Base-by-base conservation (phyloP, 35 echinoderm and acorn worm species). In the Apostichopus parvimensis region DNA sequence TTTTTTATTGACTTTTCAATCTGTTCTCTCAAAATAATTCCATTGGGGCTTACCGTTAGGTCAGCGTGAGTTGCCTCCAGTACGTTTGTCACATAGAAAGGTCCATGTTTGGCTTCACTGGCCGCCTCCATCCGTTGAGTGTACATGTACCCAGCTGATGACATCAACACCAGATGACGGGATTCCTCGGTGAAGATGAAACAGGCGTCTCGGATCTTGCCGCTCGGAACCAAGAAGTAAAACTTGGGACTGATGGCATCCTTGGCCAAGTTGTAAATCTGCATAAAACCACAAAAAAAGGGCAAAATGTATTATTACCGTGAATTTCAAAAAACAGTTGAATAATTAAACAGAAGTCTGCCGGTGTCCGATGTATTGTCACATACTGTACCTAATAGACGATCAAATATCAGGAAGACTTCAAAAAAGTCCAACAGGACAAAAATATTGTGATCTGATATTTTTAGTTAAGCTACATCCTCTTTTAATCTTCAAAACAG, bases 41-140 rank as follows among this genome's bases (percentile, higher is more conserved):
- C 34, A 45, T 45, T 1, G 53, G 85, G 4, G 79, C 91, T 25
- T 78, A 95, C 97, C 82, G 93, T 95, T 0, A 98, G 87, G 82
- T 98, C 97, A 59, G 93, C 87, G 81, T 98, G 97, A 28, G 93
- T 93, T 9, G 95, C 97, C 21, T 96, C 97, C 79, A 98, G 87
- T 58, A 96, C 94, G 57, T 98, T 98, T 18, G 97, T 98, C 18
- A 98, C 97, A 52, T 94, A 98, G 93, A 98, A 98, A 4, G 97
- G 97, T 15, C 97, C 97, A 89, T 98, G 94, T 79, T 90, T 90
- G 53, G 97, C 97, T 81, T 94, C 92, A 75, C 94, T 96, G 28
- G 95, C 93, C 68, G 95, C 94, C 60, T 94, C 97, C 97, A 98
- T 98, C 2, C 94, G 97, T 65, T 98, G 97, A 6, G 97, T 96